Evolutionary conservation across 2,888 invertebrate species (phyloP), one percentile per base, ranked within the genome.

Genomic region (Xestia ashworthii): DNA sequence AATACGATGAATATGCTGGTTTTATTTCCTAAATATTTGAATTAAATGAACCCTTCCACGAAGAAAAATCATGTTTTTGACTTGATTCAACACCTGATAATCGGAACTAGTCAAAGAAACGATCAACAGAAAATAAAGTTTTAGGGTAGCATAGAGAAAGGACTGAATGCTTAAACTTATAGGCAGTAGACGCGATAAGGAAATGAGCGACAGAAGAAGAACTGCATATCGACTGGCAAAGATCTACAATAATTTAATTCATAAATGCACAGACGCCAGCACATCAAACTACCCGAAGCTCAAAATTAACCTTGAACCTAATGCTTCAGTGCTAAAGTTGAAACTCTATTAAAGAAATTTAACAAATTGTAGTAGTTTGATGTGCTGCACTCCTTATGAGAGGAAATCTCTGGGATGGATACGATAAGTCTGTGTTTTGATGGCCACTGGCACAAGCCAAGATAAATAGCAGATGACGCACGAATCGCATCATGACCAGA

Each of bases 401-500:
- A 70, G 72, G 55, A 76, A 79, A 79, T 73, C 71, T 80, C 46
- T 6, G 64, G 32, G 32, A 62, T 75, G 44, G 66, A 72, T 71
- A 68, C 76, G 75, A 72, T 79, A 77, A 74, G 78, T 74, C 69
- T 74, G 70, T 83, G 78, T 87, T 87, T 81, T 71, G 79, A 88
- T 78, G 78, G 64, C 71, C 80, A 71, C 50, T 79, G 50, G n/a
- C 72, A 66, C 64, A 25, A 55, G 89, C 90, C 90, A 90, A 90
- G 86, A 89, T 88, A 90, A 90, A 90, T 81, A 90, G 67, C 77
- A 82, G 83, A 85, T 90, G 90, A 90, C 90, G 90, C 88, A 90
- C 82, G 69, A 62, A 64, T 68, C 74, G 71, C 76, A 84, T 87
- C 79, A 81, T 69, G 78, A 78, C 82, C 88, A 88, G 89, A 88